Evolutionary conservation across 2,113 vertebrate genomes (phyloP).

Genomic region (Nymphicus hollandicus): DNA sequence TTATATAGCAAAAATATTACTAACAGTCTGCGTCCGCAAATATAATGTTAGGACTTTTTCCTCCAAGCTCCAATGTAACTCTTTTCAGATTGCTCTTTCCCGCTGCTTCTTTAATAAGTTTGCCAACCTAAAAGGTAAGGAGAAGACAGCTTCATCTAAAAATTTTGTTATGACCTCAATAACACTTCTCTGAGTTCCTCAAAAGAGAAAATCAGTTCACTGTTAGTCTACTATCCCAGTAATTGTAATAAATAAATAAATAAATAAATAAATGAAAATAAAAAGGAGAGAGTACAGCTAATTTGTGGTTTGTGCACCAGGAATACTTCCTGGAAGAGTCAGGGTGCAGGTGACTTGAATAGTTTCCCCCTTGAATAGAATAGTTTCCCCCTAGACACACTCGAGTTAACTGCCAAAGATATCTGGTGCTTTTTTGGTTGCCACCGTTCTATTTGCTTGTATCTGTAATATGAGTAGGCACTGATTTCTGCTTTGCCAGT

Average conservation of each 20-base stretch:
- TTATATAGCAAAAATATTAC: slow-evolving; percentile 40
- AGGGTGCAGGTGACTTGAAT: neutral
- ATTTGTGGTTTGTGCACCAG: neutral
- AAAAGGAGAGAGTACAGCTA: neutral
- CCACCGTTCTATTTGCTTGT: rapidly evolving
- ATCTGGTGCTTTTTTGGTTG: neutral
- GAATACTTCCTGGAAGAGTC: neutral
- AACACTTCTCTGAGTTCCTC: neutral
- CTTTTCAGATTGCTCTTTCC: slow-evolving; percentile 89
- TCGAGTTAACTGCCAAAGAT: neutral
- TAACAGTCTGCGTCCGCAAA: slow-evolving; percentile 89
- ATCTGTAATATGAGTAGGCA: neutral
- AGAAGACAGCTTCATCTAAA: neutral
- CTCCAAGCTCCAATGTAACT: slow-evolving; percentile 87
- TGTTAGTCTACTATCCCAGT: neutral
- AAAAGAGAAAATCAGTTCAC: neutral
- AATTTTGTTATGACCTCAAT: neutral
- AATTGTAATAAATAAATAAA: neutral
- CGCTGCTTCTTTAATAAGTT: slow-evolving; percentile 86
- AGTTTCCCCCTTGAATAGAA: neutral
- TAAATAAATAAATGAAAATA: neutral
- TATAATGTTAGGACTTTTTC: slow-evolving; percentile 89
- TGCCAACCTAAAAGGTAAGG: slow-evolving; percentile 79
- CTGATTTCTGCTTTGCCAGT: neutral
- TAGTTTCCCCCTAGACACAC: neutral